A percentile compares a stretch with the other conserved stretches of the same genome.
These are phyloP conservation scores for Drosophila paulistorum DNA, from an alignment of 1,140 invertebrate genomes.

Conservation along the genomic window DNA sequence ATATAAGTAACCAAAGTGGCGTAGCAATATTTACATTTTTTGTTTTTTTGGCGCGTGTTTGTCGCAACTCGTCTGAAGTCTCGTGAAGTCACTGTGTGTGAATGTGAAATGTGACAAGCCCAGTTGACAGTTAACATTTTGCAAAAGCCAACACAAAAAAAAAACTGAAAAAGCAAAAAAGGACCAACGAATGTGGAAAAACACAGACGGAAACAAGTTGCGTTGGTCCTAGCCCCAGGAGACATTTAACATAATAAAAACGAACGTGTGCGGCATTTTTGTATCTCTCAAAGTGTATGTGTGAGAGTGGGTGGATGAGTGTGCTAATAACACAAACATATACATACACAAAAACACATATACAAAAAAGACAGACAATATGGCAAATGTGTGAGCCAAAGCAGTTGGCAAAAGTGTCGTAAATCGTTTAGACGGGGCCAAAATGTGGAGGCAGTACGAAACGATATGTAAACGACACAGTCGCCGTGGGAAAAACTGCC, in stretches of 20 bases:
- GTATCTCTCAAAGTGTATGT: conserved; percentile 37
- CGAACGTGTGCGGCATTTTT: conserved; percentile 77
- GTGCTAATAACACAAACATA: conserved; percentile 67
- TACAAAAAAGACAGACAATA: conserved; percentile 56
- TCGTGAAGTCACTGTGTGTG: conserved; percentile 40
- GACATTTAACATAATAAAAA: conserved; percentile 81
- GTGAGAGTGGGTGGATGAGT: conserved; percentile 59
- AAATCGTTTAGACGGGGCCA: conserved; percentile 75
- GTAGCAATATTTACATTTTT: conserved; percentile 16
- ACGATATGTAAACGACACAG: conserved; percentile 74
- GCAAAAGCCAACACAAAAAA: conserved; percentile 32
- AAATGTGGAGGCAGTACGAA: conserved; percentile 59
- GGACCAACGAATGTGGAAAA: conserved; percentile 20
- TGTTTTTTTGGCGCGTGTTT: conserved; percentile 65
- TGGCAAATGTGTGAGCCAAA: conserved; percentile 72
- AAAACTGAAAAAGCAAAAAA: conserved; percentile 11
- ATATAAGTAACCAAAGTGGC: not conserved
- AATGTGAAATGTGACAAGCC: conserved; percentile 69
- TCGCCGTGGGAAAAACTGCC: conserved; percentile 68
- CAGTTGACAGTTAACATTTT: conserved; percentile 62
- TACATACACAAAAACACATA: conserved; percentile 18
- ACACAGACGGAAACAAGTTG: conserved; percentile 53
- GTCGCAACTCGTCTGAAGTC: conserved; percentile 16
- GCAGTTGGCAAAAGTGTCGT: conserved; percentile 79
- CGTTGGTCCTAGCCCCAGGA: conserved; percentile 59